Evolutionary conservation across 1,140 invertebrate species (phyloP), one percentile per base, ranked within the genome.

Genomic region (Macrocentrus cingulum): DNA sequence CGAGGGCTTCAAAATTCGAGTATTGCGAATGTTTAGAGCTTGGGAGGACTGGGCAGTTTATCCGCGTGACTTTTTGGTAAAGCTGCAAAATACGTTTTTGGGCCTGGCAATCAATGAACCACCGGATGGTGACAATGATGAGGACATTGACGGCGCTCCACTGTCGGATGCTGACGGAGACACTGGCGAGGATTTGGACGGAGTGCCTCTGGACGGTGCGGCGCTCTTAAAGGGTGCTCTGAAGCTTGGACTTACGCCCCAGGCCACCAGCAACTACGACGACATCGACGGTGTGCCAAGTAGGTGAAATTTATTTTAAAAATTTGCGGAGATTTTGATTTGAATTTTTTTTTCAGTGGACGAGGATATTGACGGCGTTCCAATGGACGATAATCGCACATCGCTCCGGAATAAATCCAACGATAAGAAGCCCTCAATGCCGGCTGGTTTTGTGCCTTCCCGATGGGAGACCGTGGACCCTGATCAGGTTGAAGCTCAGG

Each of bases 1-100:
- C 25, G 97, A 99, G 81, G 95, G 96, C 29, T 98, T 98, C 75
- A 95, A 97, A 81, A 88, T 95, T 64, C 85, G 97, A 58, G 91
- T 99, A n/a, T 91, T 96, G 82, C 85, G 88, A 68, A 92, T 95
- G 68, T 91, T 99, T 71, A 86, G 92, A 70, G 94, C 95, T 1
- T 99, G 97, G 97, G 95, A 98, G 79, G 98, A 99, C 68, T 98
- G 95, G 90, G 87, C 92, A 23, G 88, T 99, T 46, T 99, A 99
- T 82, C 92, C 96, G 0, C 90, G 91, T 65, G 95, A 99, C 59
- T 95, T 94, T 78, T 81, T 99, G 22, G 87, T 93, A 44, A 89
- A 88, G 72, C 79, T 98, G 36, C 93, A 96, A 72, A 95, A 96
- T 74, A 85, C 92, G 8, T 99, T 99, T 70, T 79, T 95, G 8